Evolutionary conservation across 1,140 invertebrate genomes (phyloP), one percentile per base, ranked within the genome.

Genomic region (Belonocnema kinseyi): DNA sequence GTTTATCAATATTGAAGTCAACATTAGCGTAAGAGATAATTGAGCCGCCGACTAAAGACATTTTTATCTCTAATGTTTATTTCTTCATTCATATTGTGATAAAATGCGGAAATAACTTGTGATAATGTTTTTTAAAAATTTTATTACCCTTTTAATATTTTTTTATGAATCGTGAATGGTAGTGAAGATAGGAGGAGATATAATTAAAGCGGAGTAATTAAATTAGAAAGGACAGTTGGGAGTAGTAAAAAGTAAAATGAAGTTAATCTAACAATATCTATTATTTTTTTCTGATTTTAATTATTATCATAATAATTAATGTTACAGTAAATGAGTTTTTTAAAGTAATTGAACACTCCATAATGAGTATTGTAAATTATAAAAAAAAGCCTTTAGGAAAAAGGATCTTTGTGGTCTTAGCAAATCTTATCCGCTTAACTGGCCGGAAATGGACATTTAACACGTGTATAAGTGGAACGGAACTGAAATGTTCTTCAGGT

Each of bases 401-500:
- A 33, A 66, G 40, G 40, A 66, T 66, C 58, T 61, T 33, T 33
- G 58, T 33, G 21, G 16, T 66, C 61, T 66, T 66, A 66, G 33
- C 21, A 56, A 56, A 19, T 33, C 14, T 16, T 66, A 66, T 66
- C 61, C 61, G 61, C 61, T 66, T 66, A 40, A 66, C 26, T 33
- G 61, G n/a, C 61, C 33, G 61, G 61, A 66, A 66, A 66, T 66
- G 53, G 53, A 54, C 17, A 54, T 54, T 54, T 54, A 54, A 54
- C 53, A 66, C 61, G 26, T n/a, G 61, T 66, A 40, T 66, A 66
- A 66, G 61, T 66, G 61, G 61, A 66, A 66, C 61, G 61, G 61
- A 66, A 66, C 61, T 66, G 26, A 40, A 33, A 66, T 26, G 33
- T 66, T 66, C 61, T 40, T 66, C 16, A 66, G 33, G 26, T 26